Evolutionary conservation across 2,888 invertebrate genomes (phyloP).

Genomic region (Caenorhabditis drosophilae): DNA sequence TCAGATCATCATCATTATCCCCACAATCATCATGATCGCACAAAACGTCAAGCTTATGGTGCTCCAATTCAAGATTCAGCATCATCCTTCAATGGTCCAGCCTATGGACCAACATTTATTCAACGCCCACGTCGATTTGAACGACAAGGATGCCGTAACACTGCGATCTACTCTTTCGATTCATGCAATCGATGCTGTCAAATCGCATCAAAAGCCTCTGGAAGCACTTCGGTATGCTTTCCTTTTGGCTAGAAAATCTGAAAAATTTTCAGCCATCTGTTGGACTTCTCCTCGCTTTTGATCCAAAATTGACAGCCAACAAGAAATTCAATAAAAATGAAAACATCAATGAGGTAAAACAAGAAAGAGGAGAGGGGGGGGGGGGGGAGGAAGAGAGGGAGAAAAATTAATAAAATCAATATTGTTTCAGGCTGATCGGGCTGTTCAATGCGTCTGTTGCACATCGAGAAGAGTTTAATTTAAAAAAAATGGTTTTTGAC

Average conservation of each 20-base stretch:
- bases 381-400: too few relatives aligned
- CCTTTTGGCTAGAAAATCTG: constrained; percentile 2
- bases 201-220: constrained; percentile 39
- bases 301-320: constrained; percentile 35
- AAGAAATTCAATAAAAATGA: constrained; percentile 34
- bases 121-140: constrained; percentile 38
- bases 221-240: constrained; percentile 38
- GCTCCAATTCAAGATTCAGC: constrained; percentile 17
- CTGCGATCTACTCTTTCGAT: constrained; percentile 48
- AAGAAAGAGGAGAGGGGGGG: too few relatives aligned
- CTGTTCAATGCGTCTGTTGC: constrained; percentile 46
- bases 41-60: constrained; percentile 38
- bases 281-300: constrained; percentile 51
- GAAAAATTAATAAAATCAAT: not conserved
- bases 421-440: constrained; percentile 22
- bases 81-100: constrained; percentile 8
- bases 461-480: constrained; percentile 35
- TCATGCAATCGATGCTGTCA: constrained; percentile 53
- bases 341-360: constrained; percentile 13
- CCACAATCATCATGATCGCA: constrained; percentile 6
- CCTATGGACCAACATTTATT: constrained; percentile 18
- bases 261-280: constrained; percentile 37
- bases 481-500: too few relatives aligned
- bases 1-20: constrained; percentile 26
- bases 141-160: constrained; percentile 47